Evolutionary conservation across 37 sponge, comb jelly and placozoan genomes (phyloP).

Genomic region (Agelas oroides): DNA sequence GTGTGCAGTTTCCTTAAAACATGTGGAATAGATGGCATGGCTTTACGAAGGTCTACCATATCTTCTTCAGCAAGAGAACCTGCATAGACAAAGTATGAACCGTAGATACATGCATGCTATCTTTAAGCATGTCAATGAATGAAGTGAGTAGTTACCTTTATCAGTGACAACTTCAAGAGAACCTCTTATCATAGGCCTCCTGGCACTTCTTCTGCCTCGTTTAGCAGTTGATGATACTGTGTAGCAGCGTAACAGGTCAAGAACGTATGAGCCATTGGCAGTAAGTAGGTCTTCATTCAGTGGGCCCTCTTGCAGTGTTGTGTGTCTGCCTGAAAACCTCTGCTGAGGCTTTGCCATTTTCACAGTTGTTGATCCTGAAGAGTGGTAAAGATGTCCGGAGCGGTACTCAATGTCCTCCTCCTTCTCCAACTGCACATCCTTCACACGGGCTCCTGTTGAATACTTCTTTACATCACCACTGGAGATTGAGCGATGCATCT

Average conservation of each 20-base stretch:
- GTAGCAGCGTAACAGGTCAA: neutral
- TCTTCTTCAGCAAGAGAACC: neutral
- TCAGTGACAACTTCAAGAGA: neutral
- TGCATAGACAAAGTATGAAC: neutral
- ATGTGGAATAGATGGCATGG: neutral
- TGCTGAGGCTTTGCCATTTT: neutral
- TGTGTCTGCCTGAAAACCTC: neutral
- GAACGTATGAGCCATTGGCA: neutral
- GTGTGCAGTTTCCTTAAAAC: neutral
- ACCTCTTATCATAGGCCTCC: neutral
- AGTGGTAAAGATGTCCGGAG: neutral
- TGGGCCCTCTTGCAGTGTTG: neutral
- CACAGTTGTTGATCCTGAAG: neutral
- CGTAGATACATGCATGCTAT: neutral
- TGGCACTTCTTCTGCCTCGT: neutral
- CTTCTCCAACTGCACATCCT: neutral
- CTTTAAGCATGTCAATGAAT: no score
- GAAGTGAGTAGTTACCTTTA: neutral
- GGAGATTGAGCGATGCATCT: neutral
- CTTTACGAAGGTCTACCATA: neutral
- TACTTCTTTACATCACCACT: neutral
- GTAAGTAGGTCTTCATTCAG: neutral
- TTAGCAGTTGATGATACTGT: neutral
- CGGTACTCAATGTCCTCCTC: constrained; percentile 9
- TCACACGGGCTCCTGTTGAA: neutral